Evolutionary conservation across 2,797 vertebrate genomes (phyloP).

Genomic region (Rhinella marina): DNA sequence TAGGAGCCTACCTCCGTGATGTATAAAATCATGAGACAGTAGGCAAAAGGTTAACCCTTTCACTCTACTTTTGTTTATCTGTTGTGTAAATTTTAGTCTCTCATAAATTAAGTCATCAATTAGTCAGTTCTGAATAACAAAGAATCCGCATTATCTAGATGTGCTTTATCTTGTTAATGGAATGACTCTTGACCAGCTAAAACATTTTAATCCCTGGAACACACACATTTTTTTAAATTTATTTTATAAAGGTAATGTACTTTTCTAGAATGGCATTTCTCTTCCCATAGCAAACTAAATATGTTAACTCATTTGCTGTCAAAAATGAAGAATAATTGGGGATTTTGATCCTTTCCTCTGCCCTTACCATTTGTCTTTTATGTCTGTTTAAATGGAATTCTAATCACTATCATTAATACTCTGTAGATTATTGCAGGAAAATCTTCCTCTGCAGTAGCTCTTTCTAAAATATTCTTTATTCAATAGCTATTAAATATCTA

Average conservation of each 20-base stretch:
- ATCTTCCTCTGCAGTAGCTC: background rate
- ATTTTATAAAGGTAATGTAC: background rate
- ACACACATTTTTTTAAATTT: background rate
- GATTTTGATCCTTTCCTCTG: background rate
- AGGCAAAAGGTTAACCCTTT: no score
- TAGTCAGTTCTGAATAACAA: no score
- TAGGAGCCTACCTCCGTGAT: no score
- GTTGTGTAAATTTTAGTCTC: no score
- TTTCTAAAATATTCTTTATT: constrained; percentile 30
- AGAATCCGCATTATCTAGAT: no score
- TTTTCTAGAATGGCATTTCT: background rate
- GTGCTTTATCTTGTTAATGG: no score
- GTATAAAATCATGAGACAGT: no score
- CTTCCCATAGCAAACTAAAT: background rate
- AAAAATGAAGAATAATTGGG: background rate
- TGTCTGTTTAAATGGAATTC: constrained; percentile 9
- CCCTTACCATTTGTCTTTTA: constrained; percentile 2
- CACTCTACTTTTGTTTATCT: no score
- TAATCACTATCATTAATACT: constrained; percentile 23
- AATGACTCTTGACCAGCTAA: background rate
- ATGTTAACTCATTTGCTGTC: background rate
- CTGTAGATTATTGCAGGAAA: background rate
- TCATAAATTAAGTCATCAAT: no score
- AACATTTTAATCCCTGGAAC: background rate
- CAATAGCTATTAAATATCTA: background rate